These are phyloP conservation scores for Hiodon tergisus DNA, from an alignment of 2,113 vertebrate species.

Conservation along the genomic window DNA sequence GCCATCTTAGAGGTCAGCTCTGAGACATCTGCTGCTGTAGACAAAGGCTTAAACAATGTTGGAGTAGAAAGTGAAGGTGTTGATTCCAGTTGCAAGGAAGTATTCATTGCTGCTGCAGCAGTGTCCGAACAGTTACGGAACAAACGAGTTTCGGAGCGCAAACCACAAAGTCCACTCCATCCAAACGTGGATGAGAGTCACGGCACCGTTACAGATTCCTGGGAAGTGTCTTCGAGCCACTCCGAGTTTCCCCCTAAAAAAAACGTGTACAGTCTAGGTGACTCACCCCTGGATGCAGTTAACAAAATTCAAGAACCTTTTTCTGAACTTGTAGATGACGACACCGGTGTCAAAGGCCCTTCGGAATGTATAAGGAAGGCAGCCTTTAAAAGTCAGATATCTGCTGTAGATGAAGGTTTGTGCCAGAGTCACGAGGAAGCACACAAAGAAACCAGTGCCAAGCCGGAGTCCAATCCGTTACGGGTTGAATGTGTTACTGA, in stretches of 20 bases:
- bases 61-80: slow-evolving; percentile 18
- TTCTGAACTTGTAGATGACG: too few relatives aligned
- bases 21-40: not conserved
- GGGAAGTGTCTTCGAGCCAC: not conserved
- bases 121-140: not conserved
- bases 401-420: too few relatives aligned
- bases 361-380: too few relatives aligned
- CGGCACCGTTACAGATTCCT: not conserved
- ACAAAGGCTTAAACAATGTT: not conserved
- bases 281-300: too few relatives aligned
- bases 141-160: not conserved
- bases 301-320: too few relatives aligned
- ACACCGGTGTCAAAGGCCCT: too few relatives aligned
- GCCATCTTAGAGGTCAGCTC: not conserved
- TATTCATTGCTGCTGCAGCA: not conserved
- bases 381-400: too few relatives aligned
- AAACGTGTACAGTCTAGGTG: not conserved
- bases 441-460: too few relatives aligned
- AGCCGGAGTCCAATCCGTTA: not conserved
- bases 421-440: too few relatives aligned
- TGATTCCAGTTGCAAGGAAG: slow-evolving; percentile 12
- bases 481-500: not conserved
- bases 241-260: not conserved
- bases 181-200: not conserved
- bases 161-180: not conserved